Evolutionary conservation across 2,113 vertebrate species (phyloP), one percentile per base, ranked within the genome.

Genomic region (Anguilla rostrata): DNA sequence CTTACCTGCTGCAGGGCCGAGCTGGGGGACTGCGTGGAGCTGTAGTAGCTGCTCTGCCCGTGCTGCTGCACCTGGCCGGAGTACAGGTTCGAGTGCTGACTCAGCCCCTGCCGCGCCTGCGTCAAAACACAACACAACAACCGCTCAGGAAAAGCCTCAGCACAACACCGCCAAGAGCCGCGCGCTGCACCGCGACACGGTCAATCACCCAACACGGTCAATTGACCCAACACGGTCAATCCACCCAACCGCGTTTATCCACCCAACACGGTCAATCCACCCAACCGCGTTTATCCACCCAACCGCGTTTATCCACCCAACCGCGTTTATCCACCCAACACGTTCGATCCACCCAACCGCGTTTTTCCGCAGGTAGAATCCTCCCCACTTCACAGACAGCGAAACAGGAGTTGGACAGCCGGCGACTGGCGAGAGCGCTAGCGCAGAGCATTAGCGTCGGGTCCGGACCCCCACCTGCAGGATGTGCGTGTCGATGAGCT

Each of bases 1-100:
- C 87, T 95, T 95, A 99, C 98, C 97, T 99, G 98, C 94, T 99
- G 98, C 88, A 99, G 96, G 89, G 97, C 97, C 91, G 96, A 95
- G 83, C 93, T 98, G 57, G 98, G 96, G 40, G 98, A 98, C 90
- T 98, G 98, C 80, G 98, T 97, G 90, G 97, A 98, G 91, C 97
- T 99, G 92, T 99, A 99, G 93, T 98, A 99, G 90, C 95, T 99
- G 87, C 96, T 99, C 93, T 99, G 98, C 41, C 97, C 96, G 88
- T 98, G 98, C 88, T 98, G 98, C 15, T 99, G 98, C 82, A 98
- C 97, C 94, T 98, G 98, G 83, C 98, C 97, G 80, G 98, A 98
- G 92, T 98, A 99, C 89, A 99, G 94, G 92, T 97, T 99, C 84
- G 98, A 99, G 94, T 98, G 98, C 93, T 99, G 98, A 92, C 96